Evolutionary conservation across 2,113 vertebrate species (phyloP), one percentile per base, ranked within the genome.

Genomic region (Brienomyrus longianalis): DNA sequence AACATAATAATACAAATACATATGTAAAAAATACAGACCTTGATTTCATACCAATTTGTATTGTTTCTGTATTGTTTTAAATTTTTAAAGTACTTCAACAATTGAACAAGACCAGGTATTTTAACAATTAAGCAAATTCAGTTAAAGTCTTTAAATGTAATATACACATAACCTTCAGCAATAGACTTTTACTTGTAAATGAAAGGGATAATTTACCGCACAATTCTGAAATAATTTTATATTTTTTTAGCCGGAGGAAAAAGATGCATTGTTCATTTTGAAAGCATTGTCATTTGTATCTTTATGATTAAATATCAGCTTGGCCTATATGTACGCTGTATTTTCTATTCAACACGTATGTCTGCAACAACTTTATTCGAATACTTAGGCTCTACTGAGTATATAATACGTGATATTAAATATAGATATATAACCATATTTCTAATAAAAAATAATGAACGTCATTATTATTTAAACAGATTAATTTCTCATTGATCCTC

Each of bases 11-110:
- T 74, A 11, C 31, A 74, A 74, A 74, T 35, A 23, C 31, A 23
- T 17, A 39, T 31, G 70, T 66, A 47, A 85, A n/a, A 23, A 15
- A 13, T 23, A n/a, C 21, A 85, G 47, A 47, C 47, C 83, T 85
- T 47, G 9, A 17, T 84, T 85, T 93, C 93, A 93, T 93, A 94
- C 92, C 93, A 93, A 93, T 70, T 74, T 74, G 27, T 74, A 35
- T 4, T 13, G 11, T 74, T 74, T 74, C 31, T 74, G 9, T 74
- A 27, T 59, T 23, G 21, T 59, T 56, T 56, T 56, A 19, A 5
- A 31, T 35, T 74, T 35, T 74, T 15, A 35, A 31, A 35, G 59
- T 27, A 74, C 11, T 74, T n/a, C 13, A 74, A 35, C 66, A 35
- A 31, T 35, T 10, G 31, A 70, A 27, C 3, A 70, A 74, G 31